A percentile compares a stretch with the other conserved stretches of the same genome.
These are phyloP conservation scores for Leptobrachium leishanense DNA, from an alignment of 2,113 vertebrate genomes.

Conservation along the genomic window DNA sequence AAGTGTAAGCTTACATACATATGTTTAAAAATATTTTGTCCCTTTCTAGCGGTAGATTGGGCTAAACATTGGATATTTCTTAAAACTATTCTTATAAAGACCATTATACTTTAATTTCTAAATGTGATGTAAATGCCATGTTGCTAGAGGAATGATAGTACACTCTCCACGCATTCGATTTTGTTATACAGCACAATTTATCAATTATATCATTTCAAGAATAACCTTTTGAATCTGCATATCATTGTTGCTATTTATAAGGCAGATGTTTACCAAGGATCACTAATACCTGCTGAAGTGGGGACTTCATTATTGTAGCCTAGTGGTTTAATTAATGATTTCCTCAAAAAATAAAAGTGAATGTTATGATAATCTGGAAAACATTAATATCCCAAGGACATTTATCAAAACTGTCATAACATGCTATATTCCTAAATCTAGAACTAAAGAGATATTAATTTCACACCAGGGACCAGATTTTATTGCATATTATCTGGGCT, in stretches of 20 bases:
- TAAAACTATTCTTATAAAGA: too few species aligned
- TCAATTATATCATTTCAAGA: background rate
- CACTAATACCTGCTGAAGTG: background rate
- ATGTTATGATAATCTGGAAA: slow-evolving; percentile 11
- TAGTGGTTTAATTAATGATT: slow-evolving; percentile 11
- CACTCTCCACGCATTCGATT: background rate
- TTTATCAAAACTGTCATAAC: slow-evolving; percentile 12
- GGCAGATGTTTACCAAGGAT: slow-evolving; percentile 2
- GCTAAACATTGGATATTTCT: too few species aligned
- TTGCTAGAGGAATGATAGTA: background rate
- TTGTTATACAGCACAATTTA: background rate
- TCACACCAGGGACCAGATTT: background rate
- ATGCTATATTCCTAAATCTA: background rate
- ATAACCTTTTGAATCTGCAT: background rate
- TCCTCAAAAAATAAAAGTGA: background rate
- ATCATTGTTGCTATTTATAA: background rate
- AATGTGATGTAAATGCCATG: background rate
- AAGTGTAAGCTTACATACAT: too few species aligned
- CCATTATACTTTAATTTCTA: too few species aligned
- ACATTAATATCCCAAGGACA: slow-evolving; percentile 15
- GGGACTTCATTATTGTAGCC: slow-evolving; percentile 7
- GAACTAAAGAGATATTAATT: background rate
- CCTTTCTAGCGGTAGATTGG: too few species aligned
- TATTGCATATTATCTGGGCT: background rate
- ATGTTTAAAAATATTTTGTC: too few species aligned